phyloP scores from a whole-genome alignment of 64 coral and sea anemone species.

The Dendronephthya gigantea region DNA sequence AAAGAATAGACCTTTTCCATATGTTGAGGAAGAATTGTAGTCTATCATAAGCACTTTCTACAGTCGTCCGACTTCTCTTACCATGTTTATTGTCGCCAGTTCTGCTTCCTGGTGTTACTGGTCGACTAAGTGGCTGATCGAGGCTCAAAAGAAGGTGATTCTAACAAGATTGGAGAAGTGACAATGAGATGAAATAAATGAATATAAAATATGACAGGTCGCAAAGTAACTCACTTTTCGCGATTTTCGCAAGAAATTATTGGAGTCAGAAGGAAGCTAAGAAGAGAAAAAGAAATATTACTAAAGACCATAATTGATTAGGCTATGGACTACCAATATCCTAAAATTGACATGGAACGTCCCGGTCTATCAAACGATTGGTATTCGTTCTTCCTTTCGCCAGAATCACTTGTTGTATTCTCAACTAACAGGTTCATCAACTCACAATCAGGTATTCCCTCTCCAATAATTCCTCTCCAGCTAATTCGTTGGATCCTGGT shows the following conservation, averaged over 20 bases:
- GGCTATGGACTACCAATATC: too few relatives aligned
- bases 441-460: conserved; percentile 46
- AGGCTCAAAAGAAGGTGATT: not conserved
- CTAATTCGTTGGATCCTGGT: conserved; percentile 40
- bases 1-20: too few relatives aligned
- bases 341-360: too few relatives aligned
- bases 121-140: not conserved
- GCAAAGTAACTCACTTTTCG: not conserved
- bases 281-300: not conserved
- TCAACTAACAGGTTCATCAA: not conserved
- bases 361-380: too few relatives aligned
- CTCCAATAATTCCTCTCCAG: conserved; percentile 64
- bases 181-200: too few relatives aligned
- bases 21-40: too few relatives aligned
- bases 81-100: not conserved
- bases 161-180: not conserved
- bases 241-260: not conserved
- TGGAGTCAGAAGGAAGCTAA: not conserved
- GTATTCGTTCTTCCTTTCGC: too few relatives aligned
- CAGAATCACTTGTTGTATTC: not conserved
- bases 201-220: not conserved
- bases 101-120: not conserved
- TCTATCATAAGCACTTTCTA: too few relatives aligned
- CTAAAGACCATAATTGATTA: too few relatives aligned
- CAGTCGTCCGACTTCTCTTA: not conserved